These are phyloP conservation scores for Oscheius onirici DNA, from an alignment of 2,888 invertebrate species.

Conservation along the genomic window DNA sequence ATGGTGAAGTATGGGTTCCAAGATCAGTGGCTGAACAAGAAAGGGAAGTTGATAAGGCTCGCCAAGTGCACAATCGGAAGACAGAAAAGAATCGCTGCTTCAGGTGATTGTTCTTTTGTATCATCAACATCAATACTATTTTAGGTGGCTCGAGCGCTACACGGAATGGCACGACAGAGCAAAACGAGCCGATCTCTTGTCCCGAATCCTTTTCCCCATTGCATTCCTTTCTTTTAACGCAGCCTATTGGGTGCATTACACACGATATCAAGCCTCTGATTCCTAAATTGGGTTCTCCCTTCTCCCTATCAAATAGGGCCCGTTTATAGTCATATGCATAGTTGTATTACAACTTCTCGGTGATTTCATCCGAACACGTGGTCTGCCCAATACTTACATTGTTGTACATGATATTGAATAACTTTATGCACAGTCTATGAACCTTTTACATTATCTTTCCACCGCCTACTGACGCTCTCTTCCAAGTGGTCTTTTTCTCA, in stretches of 20 bases:
- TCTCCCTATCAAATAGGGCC: not conserved
- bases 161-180: constrained; percentile 63
- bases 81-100: constrained; percentile 6
- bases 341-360: constrained; percentile 1
- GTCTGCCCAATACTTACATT: constrained; percentile 17
- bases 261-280: constrained; percentile 39
- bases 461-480: constrained; percentile 24
- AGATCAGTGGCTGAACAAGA: constrained; percentile 50
- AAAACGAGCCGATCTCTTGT: constrained; percentile 65
- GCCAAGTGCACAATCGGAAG: constrained; percentile 31
- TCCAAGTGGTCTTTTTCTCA: constrained; percentile 4
- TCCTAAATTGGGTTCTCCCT: not conserved
- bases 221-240: constrained; percentile 59
- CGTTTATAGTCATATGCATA: not conserved
- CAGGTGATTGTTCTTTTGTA: not conserved
- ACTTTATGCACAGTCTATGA: constrained; percentile 10
- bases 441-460: not conserved
- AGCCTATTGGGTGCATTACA: constrained; percentile 55
- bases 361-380: constrained; percentile 17
- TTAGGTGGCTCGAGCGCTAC: constrained; percentile 55
- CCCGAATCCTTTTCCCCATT: constrained; percentile 59
- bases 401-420: constrained; percentile 24
- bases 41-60: constrained; percentile 48
- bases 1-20: constrained; percentile 49
- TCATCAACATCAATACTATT: not conserved